Percentiles rank a stretch among this genome's conserved stretches.
Conservation (phyloP, 1,140 invertebrate genomes). For the Mactra quadrangularis region DNA sequence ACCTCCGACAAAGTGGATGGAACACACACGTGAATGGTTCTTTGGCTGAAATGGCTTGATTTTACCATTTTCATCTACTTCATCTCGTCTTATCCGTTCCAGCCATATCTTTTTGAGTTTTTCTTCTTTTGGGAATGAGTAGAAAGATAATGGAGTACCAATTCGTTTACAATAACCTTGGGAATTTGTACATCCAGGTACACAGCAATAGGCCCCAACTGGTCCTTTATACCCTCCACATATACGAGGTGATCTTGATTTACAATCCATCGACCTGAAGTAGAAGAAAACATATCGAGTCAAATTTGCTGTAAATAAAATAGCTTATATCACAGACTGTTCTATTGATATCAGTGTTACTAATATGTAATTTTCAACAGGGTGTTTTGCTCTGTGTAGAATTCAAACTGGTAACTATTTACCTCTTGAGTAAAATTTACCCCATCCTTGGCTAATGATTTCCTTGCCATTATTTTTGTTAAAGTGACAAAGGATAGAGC, state of each 20-base stretch:
- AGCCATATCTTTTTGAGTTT: constrained; percentile 19
- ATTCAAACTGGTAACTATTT: too few relatives aligned
- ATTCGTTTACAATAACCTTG: neutral
- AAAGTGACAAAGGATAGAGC: too few relatives aligned
- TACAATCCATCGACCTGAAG: neutral
- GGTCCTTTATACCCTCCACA: neutral
- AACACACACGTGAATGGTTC: neutral
- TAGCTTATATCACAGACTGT: too few relatives aligned
- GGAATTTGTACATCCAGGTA: constrained; percentile 19
- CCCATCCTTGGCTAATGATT: too few relatives aligned
- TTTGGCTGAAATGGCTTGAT: constrained; percentile 1
- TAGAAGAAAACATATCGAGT: neutral
- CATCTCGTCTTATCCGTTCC: constrained; percentile 8
- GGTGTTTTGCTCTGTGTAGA: too few relatives aligned
- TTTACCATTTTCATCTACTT: neutral
- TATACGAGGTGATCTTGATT: neutral
- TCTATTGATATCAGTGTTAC: too few relatives aligned
- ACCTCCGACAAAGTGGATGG: constrained; percentile 15
- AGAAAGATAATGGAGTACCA: neutral
- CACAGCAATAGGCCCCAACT: constrained; percentile 26
- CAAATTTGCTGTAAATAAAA: neutral
- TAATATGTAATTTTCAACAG: too few relatives aligned
- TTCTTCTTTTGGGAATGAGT: neutral
- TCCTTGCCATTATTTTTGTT: too few relatives aligned
- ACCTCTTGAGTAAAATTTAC: too few relatives aligned